Conservation (phyloP, 2,113 vertebrate species). For the Typhlomys cinereus region DNA sequence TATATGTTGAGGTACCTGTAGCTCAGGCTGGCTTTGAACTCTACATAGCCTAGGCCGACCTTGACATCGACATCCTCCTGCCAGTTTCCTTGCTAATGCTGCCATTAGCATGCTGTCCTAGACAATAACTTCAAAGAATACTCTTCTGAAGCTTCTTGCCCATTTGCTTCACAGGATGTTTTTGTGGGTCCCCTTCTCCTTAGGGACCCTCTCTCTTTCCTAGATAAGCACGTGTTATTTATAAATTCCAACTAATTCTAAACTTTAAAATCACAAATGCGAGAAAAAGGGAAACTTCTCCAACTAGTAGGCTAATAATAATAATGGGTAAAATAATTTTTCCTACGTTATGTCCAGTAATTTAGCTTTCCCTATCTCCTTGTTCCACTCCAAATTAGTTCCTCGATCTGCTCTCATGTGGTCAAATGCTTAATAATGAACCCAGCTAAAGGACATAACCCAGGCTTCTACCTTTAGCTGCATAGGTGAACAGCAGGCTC, state of each 20-base stretch:
- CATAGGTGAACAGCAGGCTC: not conserved
- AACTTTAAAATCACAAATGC: slow-evolving; percentile 56
- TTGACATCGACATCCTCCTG: not conserved
- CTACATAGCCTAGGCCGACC: not conserved
- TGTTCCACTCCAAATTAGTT: not conserved
- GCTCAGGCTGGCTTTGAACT: too few relatives aligned
- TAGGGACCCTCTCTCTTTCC: not conserved
- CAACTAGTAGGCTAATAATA: slow-evolving; percentile 37
- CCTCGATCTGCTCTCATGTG: not conserved
- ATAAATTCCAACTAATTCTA: slow-evolving; percentile 19
- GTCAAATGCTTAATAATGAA: not conserved
- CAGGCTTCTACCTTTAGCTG: not conserved
- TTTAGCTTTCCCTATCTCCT: not conserved
- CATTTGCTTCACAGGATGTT: not conserved
- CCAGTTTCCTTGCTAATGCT: not conserved
- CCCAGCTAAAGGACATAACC: not conserved
- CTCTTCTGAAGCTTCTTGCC: not conserved
- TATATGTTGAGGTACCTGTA: not conserved
- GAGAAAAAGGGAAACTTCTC: slow-evolving; percentile 45
- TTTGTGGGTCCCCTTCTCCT: not conserved
- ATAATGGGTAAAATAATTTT: too few relatives aligned
- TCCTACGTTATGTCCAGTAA: not conserved
- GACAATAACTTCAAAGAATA: not conserved
- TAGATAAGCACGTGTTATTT: slow-evolving; percentile 8
- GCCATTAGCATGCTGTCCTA: not conserved